Base-by-base conservation (phyloP, 2,797 vertebrate species). In the Lacerta agilis region DNA sequence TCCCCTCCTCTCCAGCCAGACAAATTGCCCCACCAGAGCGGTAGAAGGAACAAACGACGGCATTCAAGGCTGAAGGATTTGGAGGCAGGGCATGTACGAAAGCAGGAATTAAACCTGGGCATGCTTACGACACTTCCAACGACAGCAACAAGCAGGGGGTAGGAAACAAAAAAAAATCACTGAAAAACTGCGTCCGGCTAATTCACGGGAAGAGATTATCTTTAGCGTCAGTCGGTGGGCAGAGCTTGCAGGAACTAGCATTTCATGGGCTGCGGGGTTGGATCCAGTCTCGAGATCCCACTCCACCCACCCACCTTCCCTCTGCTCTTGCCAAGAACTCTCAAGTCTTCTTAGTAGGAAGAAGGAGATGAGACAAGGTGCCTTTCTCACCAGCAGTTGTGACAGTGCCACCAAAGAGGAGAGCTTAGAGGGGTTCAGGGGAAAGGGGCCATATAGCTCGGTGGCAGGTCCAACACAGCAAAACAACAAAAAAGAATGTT, bases 131-230 rank as follows among this genome's bases (percentile, higher is more conserved):
- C 85, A 80, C 49, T 61, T 49, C 25, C 38, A 64, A 77, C 84
- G 64, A 69, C 84, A 78, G 86, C 86, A 76, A 38, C 55, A 29
- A 69, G 82, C 85, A 76, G 41, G 83, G 78, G 87, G 83, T 76
- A n/a, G 76, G 33, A 80, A 71, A 29, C 4, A 29, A 13, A 20
- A 10, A 18, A 10, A 4, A 43, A 41, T n/a, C 4, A 41, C 29
- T 27, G 23, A 33, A 55, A 75, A 84, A 64, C 71, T 77, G 78
- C 58, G 71, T 61, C 29, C 29, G 3, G 41, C 55, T 77, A 27
- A 71, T 77, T 43, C 80, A 18, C 33, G 29, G 23, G 29, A 61
- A 85, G 55, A 4, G 79, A 85, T 87, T 90, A 87, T 67, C 36
- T 73, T 69, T 8, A 33, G 43, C 41, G 18, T 82, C 88, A 75